phyloP scores from a whole-genome alignment of 2,797 vertebrate genomes.

The Rhabdomys pumilio region DNA sequence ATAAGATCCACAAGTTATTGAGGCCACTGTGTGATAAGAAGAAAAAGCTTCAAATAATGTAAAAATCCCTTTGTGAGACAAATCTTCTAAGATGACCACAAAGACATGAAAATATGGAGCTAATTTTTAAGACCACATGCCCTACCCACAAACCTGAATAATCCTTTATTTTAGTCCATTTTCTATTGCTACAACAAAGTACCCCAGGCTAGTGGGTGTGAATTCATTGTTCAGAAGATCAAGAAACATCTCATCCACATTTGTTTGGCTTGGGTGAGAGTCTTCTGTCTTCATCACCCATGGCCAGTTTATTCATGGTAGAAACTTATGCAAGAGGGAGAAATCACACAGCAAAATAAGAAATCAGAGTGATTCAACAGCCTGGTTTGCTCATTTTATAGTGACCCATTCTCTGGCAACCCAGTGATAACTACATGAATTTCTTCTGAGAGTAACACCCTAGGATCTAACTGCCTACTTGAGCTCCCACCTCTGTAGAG shows the following conservation, averaged over 20 bases:
- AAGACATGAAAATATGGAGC: background rate
- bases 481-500: background rate
- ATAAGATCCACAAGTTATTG: conserved; percentile 21
- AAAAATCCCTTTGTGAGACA: background rate
- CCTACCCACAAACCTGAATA: background rate
- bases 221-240: background rate
- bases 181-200: background rate
- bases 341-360: background rate
- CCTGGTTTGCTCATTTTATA: background rate
- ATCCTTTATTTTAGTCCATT: background rate
- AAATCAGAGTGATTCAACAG: background rate
- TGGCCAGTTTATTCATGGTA: background rate
- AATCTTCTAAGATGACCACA: background rate
- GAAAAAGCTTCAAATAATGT: conserved; percentile 1
- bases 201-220: background rate
- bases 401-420: background rate
- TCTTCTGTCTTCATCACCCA: background rate
- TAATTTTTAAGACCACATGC: conserved; percentile 2
- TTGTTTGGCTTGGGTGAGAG: background rate
- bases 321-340: background rate
- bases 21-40: background rate
- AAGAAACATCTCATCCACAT: background rate
- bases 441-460: background rate
- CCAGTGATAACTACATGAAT: background rate
- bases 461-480: background rate